Evolutionary conservation across 2,113 vertebrate species (phyloP).

Genomic region (Dolichallabes microphthalmus): DNA sequence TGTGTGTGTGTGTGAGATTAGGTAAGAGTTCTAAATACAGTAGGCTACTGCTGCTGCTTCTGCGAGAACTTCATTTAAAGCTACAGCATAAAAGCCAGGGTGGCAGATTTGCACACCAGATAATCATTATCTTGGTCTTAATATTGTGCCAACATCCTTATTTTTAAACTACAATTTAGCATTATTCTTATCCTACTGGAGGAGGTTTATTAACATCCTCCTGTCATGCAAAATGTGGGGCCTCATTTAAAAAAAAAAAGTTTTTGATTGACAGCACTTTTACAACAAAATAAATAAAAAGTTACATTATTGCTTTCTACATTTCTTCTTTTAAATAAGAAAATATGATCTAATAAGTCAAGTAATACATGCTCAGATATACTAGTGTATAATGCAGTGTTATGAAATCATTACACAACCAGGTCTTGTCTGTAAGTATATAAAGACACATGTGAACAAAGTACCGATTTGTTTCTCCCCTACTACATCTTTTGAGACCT

Average conservation of each 20-base stretch:
- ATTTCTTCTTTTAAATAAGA: not conserved
- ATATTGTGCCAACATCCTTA: not conserved
- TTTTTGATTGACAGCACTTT: not conserved
- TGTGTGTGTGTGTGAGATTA: slow-evolving; percentile 22
- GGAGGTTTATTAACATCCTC: not conserved
- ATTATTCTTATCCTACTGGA: not conserved
- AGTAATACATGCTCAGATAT: not conserved
- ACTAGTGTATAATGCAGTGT: not conserved
- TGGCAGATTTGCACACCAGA: not conserved
- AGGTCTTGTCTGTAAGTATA: not conserved
- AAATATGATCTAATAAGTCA: not conserved
- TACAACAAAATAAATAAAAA: not conserved
- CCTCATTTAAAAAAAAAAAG: not conserved
- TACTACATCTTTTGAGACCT: not conserved
- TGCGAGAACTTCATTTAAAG: slow-evolving; percentile 16
- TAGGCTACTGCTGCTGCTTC: slow-evolving; percentile 2
- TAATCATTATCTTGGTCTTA: not conserved
- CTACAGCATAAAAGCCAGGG: not conserved
- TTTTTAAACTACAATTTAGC: not conserved
- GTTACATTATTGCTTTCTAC: not conserved
- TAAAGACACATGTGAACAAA: not conserved
- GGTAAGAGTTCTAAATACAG: slow-evolving; percentile 24
- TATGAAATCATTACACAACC: not conserved
- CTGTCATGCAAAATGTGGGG: not conserved
- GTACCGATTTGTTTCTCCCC: not conserved